Evolutionary conservation across 1,140 invertebrate genomes (phyloP).

Genomic region (Bombus ignitus): DNA sequence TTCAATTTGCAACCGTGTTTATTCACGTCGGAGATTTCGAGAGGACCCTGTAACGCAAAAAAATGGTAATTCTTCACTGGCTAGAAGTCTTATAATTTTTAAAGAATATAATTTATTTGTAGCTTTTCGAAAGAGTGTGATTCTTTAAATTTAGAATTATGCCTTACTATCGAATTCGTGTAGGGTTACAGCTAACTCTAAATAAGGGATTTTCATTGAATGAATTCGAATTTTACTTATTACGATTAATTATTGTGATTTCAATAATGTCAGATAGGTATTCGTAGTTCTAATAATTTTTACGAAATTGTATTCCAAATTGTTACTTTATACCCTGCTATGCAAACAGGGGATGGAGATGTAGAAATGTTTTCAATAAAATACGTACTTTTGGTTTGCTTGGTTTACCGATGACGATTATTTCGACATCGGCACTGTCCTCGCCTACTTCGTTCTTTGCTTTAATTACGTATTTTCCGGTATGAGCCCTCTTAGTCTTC

Average conservation of each 20-base stretch:
- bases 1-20: conserved; percentile 97
- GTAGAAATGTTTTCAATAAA: not conserved
- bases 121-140: no score
- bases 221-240: not conserved
- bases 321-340: not conserved
- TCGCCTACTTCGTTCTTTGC: conserved; percentile 97
- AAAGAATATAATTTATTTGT: not conserved
- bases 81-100: not conserved
- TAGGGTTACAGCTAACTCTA: not conserved
- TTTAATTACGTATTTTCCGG: conserved; percentile 95
- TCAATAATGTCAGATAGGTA: not conserved
- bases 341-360: no score
- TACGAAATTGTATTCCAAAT: not conserved
- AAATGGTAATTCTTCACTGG: not conserved
- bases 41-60: conserved; percentile 87
- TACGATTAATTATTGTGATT: not conserved
- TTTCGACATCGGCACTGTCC: conserved; percentile 95
- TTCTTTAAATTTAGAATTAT: no score
- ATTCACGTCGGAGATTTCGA: conserved; percentile 94
- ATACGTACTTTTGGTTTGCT: conserved; percentile 77
- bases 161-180: no score
- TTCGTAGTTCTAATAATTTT: not conserved
- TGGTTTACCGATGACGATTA: conserved; percentile 90
- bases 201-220: not conserved
- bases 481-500: conserved; percentile 90